Base-by-base conservation (phyloP, 1,140 invertebrate species). In the Diuraphis noxia region DNA sequence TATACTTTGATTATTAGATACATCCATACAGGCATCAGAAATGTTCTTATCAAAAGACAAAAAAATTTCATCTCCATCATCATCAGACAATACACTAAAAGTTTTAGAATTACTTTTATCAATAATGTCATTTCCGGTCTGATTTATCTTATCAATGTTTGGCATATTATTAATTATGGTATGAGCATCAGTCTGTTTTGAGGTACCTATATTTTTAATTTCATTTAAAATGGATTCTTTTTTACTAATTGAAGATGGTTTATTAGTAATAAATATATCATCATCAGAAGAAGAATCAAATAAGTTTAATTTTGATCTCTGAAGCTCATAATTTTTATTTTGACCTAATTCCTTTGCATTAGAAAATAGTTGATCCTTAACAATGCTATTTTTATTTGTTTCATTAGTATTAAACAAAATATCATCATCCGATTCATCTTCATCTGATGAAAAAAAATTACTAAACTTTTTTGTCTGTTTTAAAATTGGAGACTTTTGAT, bases 211-310 rank as follows among this genome's bases (percentile, higher is more conserved):
- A 38, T 5, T 89, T 89, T 46, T 77, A 36, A 77, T 89, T 46
- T 89, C 88, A 23, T 63, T 40, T 41, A 1, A 40, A 77, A 21
- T 40, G 79, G 88, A 36, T 46, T 89, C 25, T 56, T 56, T 40
- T 30, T 0, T 90, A 0, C 21, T 79, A 46, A 5, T 90, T 36
- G 8, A 36, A 36, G 19, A 38, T 17, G 43, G 46, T 81, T 81
- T 90, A 81, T 46, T 81, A 46, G 30, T 52, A 82, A 30, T 56
- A 91, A 91, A 91, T 49, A 91, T 30, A n/a, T 91, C 89, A 38
- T 91, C 89, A 91, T 91, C 89, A 49, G 89, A 91, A 81, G 89
- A 91, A 46, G 89, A 91, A 52, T 91, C 77, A 82, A 91, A 91
- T 7, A 91, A 38, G 13, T 91, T 36, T 17, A 52, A 0, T 91